Evolutionary conservation across 2,888 invertebrate genomes (phyloP).

Genomic region (Brachynemurus nebulosus): DNA sequence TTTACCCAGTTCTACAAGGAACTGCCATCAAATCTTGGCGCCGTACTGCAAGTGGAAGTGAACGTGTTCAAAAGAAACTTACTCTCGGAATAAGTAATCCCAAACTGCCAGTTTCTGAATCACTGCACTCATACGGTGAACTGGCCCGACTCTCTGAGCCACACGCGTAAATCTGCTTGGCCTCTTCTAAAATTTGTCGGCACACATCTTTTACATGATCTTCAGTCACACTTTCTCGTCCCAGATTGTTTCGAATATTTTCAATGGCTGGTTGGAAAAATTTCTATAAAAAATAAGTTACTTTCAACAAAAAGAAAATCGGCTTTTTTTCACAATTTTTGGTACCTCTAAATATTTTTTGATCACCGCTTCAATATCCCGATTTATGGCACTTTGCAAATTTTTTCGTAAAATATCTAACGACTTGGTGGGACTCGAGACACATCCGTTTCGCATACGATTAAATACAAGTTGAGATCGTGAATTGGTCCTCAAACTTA

Average conservation of each 20-base stretch:
- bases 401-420: slow-evolving; percentile 61
- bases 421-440: slow-evolving; percentile 55
- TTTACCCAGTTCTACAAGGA: too few relatives aligned
- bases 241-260: slow-evolving; percentile 61
- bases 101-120: slow-evolving; percentile 38
- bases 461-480: slow-evolving; percentile 27
- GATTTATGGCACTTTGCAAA: slow-evolving; percentile 61
- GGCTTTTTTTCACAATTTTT: slow-evolving; percentile 5
- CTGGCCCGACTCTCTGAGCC: slow-evolving; percentile 34
- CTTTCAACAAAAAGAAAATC: slow-evolving; percentile 5
- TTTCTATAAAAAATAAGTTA: slow-evolving; percentile 40
- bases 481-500: slow-evolving; percentile 41
- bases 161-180: slow-evolving; percentile 51
- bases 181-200: slow-evolving; percentile 65
- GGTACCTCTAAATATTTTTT: slow-evolving; percentile 62
- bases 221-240: slow-evolving; percentile 58
- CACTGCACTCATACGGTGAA: slow-evolving; percentile 40
- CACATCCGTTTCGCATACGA: slow-evolving; percentile 31
- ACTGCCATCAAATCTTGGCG: too few relatives aligned
- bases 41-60: too few relatives aligned
- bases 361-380: slow-evolving; percentile 62
- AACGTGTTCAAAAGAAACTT: slow-evolving; percentile 9
- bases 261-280: slow-evolving; percentile 68
- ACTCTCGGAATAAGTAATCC: slow-evolving; percentile 20
- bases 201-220: slow-evolving; percentile 62